Base-by-base conservation (phyloP, 2,888 invertebrate genomes). In the Cephus rjabovi region DNA sequence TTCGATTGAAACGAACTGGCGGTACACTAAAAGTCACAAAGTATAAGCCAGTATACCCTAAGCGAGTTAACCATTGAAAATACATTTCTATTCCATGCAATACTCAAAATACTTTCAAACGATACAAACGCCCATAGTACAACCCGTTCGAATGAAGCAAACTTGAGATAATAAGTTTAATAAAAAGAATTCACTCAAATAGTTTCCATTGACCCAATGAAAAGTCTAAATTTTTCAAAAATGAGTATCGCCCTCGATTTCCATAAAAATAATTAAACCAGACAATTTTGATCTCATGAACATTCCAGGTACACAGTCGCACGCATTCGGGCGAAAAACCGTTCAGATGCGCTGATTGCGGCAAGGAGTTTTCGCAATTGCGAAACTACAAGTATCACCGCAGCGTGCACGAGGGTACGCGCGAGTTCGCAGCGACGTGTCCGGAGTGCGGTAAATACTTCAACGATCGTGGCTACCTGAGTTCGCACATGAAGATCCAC, bases 401-500 rank as follows among this genome's bases (percentile, higher is more conserved):
- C 75, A 96, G 96, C 1, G 95, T 96, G 34, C 97, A 97, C 90
- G 95, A 96, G 76, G 97, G 97, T 1, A 96, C 96, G 34, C 94
- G 95, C 84, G 96, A 96, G 92, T 97, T 97, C 86, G 96, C 96
- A 0, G 95, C 95, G 30, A 94, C 94, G 11, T 95, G 95, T 86
- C 94, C 94, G 11, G 95, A 95, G 89, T 97, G 97, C 88, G 96
- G 96, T 35, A 97, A 97, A 92, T 94, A 95, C 84, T 97, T 97
- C 91, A 97, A 97, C 90, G 97, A 97, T 87, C 94, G 95, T 84
- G 96, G 97, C 68, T 97, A 97, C 89, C 93, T 97, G 12, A 96
- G 96, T 91, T 96, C 96, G 83, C 97, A 97, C 89, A 95, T 97
- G 95, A 97, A 97, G 92, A 97, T 97, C 84, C 97, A 97, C 91